phyloP scores from a whole-genome alignment of 2,797 vertebrate species.

The Rhinoraja longicauda region DNA sequence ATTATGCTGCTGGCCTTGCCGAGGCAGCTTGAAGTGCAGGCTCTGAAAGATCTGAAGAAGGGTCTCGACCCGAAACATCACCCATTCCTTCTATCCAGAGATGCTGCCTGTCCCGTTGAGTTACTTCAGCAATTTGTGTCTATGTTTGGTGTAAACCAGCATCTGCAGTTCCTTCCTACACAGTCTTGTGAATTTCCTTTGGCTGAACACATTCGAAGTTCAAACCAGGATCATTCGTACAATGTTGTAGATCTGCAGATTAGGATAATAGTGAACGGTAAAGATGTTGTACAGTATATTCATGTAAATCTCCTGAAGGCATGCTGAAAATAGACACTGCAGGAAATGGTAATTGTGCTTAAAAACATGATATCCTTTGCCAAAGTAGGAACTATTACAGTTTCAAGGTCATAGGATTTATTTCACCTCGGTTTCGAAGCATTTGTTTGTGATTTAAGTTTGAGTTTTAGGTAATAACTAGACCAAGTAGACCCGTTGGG shows the following conservation, averaged over 20 bases:
- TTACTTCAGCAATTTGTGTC: too few species aligned
- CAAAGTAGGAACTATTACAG: not conserved
- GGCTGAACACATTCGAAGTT: not conserved
- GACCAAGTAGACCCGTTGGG: too few species aligned
- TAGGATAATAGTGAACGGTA: not conserved
- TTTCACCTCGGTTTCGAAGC: not conserved
- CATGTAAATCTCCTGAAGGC: not conserved
- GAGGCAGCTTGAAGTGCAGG: too few species aligned
- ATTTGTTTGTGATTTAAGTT: not conserved
- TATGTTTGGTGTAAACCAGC: too few species aligned
- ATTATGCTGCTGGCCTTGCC: too few species aligned
- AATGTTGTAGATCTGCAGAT: not conserved
- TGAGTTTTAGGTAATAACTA: too few species aligned
- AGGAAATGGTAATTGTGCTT: not conserved
- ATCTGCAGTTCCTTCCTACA: too few species aligned
- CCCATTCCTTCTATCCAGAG: too few species aligned
- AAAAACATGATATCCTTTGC: not conserved
- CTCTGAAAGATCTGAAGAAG: too few species aligned
- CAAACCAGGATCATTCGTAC: not conserved
- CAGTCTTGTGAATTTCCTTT: not conserved
- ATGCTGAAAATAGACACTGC: not conserved
- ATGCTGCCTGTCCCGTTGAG: too few species aligned
- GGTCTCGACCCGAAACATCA: too few species aligned
- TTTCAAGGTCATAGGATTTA: not conserved
- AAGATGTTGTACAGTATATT: slow-evolving; percentile 6